phyloP scores from a whole-genome alignment of 2,113 vertebrate species.

The Pedetes capensis region DNA sequence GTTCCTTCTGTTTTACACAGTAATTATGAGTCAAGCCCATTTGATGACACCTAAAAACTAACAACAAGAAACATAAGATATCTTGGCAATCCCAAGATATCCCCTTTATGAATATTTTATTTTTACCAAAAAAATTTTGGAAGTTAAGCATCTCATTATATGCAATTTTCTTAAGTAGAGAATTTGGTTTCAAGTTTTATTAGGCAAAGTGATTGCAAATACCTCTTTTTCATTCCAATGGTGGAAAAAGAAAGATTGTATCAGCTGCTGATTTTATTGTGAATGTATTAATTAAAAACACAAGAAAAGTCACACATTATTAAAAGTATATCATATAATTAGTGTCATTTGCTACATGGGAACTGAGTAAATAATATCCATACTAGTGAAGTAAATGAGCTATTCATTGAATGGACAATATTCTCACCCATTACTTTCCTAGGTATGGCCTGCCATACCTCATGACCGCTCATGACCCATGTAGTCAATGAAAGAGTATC shows the following conservation, averaged over 20 bases:
- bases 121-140: neutral
- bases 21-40: too few relatives aligned
- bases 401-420: neutral
- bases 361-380: neutral
- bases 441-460: neutral
- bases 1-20: too few relatives aligned
- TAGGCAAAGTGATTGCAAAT: neutral
- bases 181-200: constrained; percentile 9
- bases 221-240: neutral
- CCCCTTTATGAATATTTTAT: neutral
- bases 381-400: neutral
- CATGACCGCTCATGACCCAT: neutral
- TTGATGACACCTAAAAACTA: too few relatives aligned
- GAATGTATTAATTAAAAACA: neutral
- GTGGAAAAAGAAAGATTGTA: neutral
- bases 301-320: neutral
- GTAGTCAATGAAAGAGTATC: neutral
- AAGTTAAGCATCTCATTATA: neutral
- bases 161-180: neutral
- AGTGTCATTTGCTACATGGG: neutral
- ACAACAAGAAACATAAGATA: neutral
- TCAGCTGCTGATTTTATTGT: neutral
- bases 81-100: neutral
- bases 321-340: neutral
- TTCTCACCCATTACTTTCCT: neutral